These are phyloP conservation scores for Tragelaphus strepsiceros DNA, from an alignment of 2,113 vertebrate species.

Conservation along the genomic window DNA sequence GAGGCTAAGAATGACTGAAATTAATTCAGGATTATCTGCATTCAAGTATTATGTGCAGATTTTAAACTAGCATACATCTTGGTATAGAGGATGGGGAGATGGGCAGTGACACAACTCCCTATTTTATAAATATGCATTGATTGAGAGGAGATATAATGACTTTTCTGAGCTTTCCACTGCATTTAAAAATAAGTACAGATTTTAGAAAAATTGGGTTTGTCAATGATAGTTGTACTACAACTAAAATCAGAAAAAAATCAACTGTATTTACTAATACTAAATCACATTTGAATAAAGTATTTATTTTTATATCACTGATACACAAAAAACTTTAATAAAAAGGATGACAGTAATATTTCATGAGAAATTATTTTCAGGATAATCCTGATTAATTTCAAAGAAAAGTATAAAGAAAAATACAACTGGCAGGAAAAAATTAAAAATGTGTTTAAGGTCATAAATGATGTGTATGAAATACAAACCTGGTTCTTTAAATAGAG, in stretches of 20 bases:
- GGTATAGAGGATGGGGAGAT: background rate
- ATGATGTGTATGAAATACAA: background rate
- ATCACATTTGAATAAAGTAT: background rate
- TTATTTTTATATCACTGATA: background rate
- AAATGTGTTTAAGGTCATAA: background rate
- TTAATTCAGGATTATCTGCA: background rate
- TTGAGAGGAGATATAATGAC: background rate
- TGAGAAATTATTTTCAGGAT: background rate
- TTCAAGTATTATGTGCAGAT: background rate
- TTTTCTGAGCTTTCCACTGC: background rate
- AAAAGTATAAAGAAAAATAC: background rate
- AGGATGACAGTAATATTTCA: background rate
- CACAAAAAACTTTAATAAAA: background rate
- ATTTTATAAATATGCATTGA: background rate
- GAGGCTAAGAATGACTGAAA: background rate
- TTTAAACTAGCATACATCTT: background rate
- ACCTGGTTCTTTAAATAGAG: background rate
- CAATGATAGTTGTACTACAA: background rate
- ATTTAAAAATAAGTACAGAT: background rate
- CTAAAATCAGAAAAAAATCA: background rate
- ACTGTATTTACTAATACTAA: background rate
- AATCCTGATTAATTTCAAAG: background rate
- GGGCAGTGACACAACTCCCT: background rate
- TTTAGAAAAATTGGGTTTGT: background rate
- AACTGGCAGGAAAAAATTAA: background rate